A percentile compares a stretch with the other conserved stretches of the same genome.
phyloP scores from a whole-genome alignment of 2,113 vertebrate species.

The Acinonyx jubatus region DNA sequence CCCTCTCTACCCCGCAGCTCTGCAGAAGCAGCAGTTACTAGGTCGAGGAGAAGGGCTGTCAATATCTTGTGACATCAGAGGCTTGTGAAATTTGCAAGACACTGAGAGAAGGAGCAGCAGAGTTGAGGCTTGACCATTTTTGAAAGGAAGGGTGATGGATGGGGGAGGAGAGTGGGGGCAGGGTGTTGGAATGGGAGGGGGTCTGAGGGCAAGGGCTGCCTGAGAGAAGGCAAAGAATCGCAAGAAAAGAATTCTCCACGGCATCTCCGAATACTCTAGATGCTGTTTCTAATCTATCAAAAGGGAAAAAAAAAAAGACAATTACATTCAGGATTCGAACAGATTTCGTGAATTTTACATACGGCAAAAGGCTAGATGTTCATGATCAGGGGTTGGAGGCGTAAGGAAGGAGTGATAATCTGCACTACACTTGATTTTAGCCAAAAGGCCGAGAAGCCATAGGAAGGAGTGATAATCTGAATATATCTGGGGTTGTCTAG shows the following conservation, averaged over 20 bases:
- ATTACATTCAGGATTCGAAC: not conserved
- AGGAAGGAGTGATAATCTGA: not conserved
- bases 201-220: not conserved
- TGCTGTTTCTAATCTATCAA: not conserved
- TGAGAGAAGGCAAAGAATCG: not conserved
- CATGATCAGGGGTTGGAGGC: not conserved
- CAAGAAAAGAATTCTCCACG: not conserved
- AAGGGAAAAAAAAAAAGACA: not conserved
- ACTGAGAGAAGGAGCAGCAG: not conserved
- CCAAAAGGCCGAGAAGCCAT: no score
- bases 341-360: not conserved
- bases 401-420: not conserved
- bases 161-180: not conserved
- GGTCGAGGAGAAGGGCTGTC: not conserved
- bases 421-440: not conserved
- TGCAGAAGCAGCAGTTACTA: not conserved
- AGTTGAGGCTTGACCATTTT: not conserved
- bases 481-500: not conserved
- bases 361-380: not conserved
- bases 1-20: no score
- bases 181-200: not conserved
- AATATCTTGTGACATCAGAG: constrained; percentile 18
- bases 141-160: not conserved
- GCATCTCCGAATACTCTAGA: not conserved
- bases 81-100: constrained; percentile 57